Evolutionary conservation across 2,888 invertebrate genomes (phyloP), one percentile per base, ranked within the genome.

Genomic region (Drosophila monieri): DNA sequence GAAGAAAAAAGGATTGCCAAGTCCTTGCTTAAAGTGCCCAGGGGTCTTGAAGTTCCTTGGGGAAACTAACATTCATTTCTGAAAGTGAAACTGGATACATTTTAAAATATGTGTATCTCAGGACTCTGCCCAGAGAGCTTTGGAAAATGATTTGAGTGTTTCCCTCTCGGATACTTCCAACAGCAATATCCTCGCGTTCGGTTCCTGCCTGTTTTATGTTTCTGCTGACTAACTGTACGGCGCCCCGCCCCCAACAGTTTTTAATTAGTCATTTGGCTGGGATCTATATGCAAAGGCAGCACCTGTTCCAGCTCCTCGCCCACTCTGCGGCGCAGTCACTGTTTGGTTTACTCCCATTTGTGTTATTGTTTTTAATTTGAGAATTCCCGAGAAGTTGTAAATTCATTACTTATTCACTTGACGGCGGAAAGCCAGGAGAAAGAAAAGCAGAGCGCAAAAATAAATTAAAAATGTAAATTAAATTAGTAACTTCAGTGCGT

Each of bases 401-500:
- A 89, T 87, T 89, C 87, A 88, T 87, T 89, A 87, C 89, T 80
- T 88, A 88, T 86, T 84, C 85, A 89, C 88, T 86, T 88, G 85
- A 89, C 89, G 88, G 89, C 55, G 25, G 21, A 56, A 58, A 51
- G 41, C 55, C 53, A 65, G 47, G 32, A 23, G 21, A 43, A 66
- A 41, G 41, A 52, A 52, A 57, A 74, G 68, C 64, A 39, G 37
- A 68, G 64, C 64, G 64, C 48, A 58, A 68, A 89, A 89, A 84
- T 77, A 87, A 81, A 89, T 89, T 89, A 86, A 89, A 84, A 89
- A 89, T 88, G 87, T 84, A 89, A 89, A 89, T 88, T 88, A 86
- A 88, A 89, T 88, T 85, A 89, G 85, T 78, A 81, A 88, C 81
- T 89, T 81, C 73, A 77, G 85, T 88, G 77, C 86, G 80, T 81